Conservation (phyloP, 92 coral and sea anemone genomes). For the Porites divaricata region DNA sequence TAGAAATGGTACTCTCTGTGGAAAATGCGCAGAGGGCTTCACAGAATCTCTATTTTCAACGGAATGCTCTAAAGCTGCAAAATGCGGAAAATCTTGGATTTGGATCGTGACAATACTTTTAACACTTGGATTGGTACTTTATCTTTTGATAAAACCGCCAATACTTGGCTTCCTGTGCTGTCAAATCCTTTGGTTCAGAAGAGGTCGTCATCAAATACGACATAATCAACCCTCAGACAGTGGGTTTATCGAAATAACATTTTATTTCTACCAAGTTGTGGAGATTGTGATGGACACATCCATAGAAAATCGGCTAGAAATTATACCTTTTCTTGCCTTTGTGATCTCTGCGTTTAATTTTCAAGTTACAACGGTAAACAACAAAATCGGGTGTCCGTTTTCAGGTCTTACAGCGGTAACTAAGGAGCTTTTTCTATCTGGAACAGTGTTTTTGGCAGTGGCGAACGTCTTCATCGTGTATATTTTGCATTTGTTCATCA, state of each 20-base stretch:
- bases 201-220: not conserved
- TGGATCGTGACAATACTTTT: conserved; percentile 48
- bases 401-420: conserved; percentile 83
- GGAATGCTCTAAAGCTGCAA: conserved; percentile 37
- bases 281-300: conserved; percentile 63
- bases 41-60: conserved; percentile 67
- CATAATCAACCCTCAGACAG: not conserved
- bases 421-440: conserved; percentile 65
- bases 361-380: conserved; percentile 40
- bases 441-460: conserved; percentile 55
- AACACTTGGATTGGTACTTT: conserved; percentile 39
- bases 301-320: conserved; percentile 18
- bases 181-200: conserved; percentile 30
- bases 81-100: conserved; percentile 59
- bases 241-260: conserved; percentile 75
- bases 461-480: conserved; percentile 10
- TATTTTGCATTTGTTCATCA: conserved; percentile 13
- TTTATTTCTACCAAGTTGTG: conserved; percentile 87
- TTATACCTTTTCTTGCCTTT: conserved; percentile 41
- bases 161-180: not conserved
- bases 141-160: conserved; percentile 39
- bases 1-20: conserved; percentile 73
- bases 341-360: conserved; percentile 73
- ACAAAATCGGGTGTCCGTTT: conserved; percentile 71
- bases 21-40: conserved; percentile 57